Evolutionary conservation across 2,113 vertebrate genomes (phyloP).

Genomic region (Tretioscincus oriximinensis): DNA sequence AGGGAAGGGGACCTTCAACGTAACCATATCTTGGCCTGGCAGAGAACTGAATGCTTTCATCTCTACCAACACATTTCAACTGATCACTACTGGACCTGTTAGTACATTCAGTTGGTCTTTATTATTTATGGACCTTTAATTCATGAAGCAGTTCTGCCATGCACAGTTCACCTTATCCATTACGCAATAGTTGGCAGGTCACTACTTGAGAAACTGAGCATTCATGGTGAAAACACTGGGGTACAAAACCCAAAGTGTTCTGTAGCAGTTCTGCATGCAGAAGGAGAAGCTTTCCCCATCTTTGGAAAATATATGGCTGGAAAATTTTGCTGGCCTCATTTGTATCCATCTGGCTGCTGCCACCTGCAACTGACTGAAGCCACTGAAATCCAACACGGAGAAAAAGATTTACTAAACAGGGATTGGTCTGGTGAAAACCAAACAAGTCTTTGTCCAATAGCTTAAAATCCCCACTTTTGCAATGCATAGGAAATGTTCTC

Average conservation of each 20-base stretch:
- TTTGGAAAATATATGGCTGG: neutral
- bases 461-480: too few relatives aligned
- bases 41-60: conserved; percentile 59
- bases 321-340: neutral
- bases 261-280: neutral
- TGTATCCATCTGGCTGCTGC: neutral
- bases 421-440: too few relatives aligned
- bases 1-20: conserved; percentile 44
- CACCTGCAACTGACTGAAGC: neutral
- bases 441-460: too few relatives aligned
- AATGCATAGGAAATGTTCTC: too few relatives aligned
- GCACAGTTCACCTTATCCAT: conserved; percentile 41
- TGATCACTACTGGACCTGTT: conserved; percentile 54
- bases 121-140: conserved; percentile 65
- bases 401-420: neutral
- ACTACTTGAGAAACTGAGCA: neutral
- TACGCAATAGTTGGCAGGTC: neutral
- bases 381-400: neutral
- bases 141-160: conserved; percentile 55
- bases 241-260: neutral
- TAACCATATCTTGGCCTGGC: conserved; percentile 61
- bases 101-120: conserved; percentile 62
- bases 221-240: neutral
- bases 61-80: conserved; percentile 45
- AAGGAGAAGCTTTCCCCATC: neutral